Evolutionary conservation across 2,888 invertebrate genomes (phyloP).

Genomic region (Drosophila meridiana): DNA sequence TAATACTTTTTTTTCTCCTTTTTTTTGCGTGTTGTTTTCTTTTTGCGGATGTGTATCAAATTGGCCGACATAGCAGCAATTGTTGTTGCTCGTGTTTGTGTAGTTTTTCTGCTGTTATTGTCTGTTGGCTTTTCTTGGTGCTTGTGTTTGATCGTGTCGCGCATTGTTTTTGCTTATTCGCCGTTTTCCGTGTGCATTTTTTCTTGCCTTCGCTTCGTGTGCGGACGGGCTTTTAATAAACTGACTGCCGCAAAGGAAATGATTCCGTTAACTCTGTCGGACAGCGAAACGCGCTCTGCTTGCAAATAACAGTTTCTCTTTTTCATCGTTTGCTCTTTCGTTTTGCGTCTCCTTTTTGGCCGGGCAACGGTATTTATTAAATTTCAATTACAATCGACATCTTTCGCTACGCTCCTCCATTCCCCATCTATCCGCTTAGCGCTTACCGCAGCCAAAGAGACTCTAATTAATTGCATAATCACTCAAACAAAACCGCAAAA

Average conservation of each 20-base stretch:
- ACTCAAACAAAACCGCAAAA: conserved; percentile 71
- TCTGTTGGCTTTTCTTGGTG: conserved; percentile 26
- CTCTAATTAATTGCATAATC: conserved; percentile 79
- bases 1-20: background rate
- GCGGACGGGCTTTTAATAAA: conserved; percentile 64
- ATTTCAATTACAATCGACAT: conserved; percentile 61
- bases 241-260: conserved; percentile 70
- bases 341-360: background rate
- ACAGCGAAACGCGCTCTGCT: conserved; percentile 45
- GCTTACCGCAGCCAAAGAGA: conserved; percentile 61
- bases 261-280: conserved; percentile 53
- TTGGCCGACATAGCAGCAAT: conserved; percentile 40
- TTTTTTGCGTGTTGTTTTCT: background rate
- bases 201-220: conserved; percentile 16
- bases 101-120: conserved; percentile 30
- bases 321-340: background rate
- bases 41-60: conserved; percentile 47
- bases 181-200: background rate
- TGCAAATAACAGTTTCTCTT: conserved; percentile 35
- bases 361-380: conserved; percentile 34
- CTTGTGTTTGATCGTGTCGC: conserved; percentile 38
- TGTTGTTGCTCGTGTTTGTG: conserved; percentile 21
- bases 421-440: conserved; percentile 36
- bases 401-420: conserved; percentile 2
- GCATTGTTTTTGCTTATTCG: conserved; percentile 48